These are phyloP conservation scores for Zaprionus lineosus DNA, from an alignment of 2,888 invertebrate genomes.

Conservation along the genomic window DNA sequence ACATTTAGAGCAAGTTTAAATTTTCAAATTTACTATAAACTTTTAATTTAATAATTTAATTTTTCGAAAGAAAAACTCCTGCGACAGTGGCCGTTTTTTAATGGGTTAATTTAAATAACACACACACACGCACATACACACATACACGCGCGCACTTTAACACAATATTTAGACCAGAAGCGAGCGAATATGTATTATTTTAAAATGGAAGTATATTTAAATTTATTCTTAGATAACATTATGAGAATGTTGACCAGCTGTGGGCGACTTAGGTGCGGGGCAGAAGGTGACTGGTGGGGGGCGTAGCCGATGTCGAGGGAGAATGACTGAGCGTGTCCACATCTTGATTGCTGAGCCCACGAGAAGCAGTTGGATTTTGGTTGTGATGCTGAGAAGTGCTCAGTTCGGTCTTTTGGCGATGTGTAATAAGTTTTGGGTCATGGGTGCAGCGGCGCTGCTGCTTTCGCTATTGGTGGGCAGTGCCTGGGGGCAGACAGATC, in stretches of 20 bases:
- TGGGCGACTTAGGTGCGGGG: slow-evolving; percentile 13
- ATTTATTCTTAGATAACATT: slow-evolving; percentile 29
- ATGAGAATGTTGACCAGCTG: slow-evolving; percentile 16
- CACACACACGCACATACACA: too few relatives aligned
- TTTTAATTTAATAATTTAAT: too few relatives aligned
- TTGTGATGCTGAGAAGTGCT: slow-evolving; percentile 47
- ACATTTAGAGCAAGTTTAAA: too few relatives aligned
- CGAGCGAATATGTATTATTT: too few relatives aligned
- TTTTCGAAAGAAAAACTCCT: too few relatives aligned
- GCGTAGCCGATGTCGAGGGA: too few relatives aligned
- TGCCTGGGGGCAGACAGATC: neutral
- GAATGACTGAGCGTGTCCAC: too few relatives aligned
- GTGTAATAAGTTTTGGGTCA: slow-evolving; percentile 22
- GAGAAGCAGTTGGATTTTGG: slow-evolving; percentile 62
- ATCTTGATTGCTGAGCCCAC: too few relatives aligned
- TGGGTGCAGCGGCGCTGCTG: neutral
- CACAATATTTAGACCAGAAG: neutral
- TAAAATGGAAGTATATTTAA: neutral
- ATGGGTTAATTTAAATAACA: too few relatives aligned
- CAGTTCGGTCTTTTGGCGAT: slow-evolving; percentile 22
- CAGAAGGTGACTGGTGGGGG: too few relatives aligned
- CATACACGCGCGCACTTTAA: neutral
- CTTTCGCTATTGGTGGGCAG: neutral
- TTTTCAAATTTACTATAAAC: too few relatives aligned
- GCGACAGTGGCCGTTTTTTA: too few relatives aligned